Evolutionary conservation across 30 jellyfish, hydroid and myxozoan species (phyloP).

Genomic region (Nemopilema nomurai): DNA sequence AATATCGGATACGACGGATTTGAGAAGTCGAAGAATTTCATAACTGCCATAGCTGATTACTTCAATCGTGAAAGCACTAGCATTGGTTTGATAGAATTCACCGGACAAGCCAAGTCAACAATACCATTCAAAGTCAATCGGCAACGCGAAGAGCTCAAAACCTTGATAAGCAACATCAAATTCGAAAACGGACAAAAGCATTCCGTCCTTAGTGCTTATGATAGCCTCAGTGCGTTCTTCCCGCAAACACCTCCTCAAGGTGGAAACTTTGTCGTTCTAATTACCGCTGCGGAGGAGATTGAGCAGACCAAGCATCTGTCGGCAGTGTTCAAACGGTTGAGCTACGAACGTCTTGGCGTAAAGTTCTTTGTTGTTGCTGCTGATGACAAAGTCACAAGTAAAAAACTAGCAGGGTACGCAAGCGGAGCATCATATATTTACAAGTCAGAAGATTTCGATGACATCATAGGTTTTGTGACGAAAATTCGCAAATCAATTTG

Average conservation of each 20-base stretch:
- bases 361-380: slow-evolving; percentile 65
- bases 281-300: slow-evolving; percentile 63
- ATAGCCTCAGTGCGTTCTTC: slow-evolving; percentile 24
- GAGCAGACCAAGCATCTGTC: background rate
- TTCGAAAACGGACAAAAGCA: slow-evolving; percentile 46
- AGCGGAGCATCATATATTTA: slow-evolving; percentile 28
- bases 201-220: slow-evolving; percentile 44
- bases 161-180: slow-evolving; percentile 14
- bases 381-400: slow-evolving; percentile 50
- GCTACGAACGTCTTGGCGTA: slow-evolving; percentile 47
- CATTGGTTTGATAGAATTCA: slow-evolving; percentile 61
- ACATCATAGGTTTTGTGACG: slow-evolving; percentile 62
- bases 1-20: slow-evolving; percentile 76
- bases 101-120: slow-evolving; percentile 25
- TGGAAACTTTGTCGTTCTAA: slow-evolving; percentile 56
- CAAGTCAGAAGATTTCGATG: slow-evolving; percentile 64
- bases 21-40: slow-evolving; percentile 68
- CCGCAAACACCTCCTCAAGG: slow-evolving; percentile 2
- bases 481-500: slow-evolving; percentile 58
- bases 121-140: slow-evolving; percentile 34
- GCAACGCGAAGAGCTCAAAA: slow-evolving; percentile 18
- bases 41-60: slow-evolving; percentile 54
- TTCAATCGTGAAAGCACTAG: slow-evolving; percentile 55
- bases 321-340: slow-evolving; percentile 13
- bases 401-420: slow-evolving; percentile 32